These are phyloP conservation scores for Balanococcus diminutus DNA, from an alignment of 2,888 invertebrate species.

Conservation along the genomic window DNA sequence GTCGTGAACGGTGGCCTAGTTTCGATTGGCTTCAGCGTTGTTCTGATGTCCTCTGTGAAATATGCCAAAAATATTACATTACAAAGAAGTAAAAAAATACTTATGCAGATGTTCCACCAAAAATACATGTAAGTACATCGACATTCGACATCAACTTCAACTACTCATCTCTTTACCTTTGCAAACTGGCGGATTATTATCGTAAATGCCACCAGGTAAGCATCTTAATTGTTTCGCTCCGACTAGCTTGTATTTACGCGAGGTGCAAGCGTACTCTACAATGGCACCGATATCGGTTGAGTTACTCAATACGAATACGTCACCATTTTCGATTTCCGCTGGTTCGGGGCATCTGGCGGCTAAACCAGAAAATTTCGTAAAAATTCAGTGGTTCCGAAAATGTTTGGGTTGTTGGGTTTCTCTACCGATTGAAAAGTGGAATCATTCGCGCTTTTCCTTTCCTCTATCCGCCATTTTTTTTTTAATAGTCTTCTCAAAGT, in stretches of 20 bases:
- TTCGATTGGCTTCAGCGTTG: conserved; percentile 61
- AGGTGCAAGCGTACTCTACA: conserved; percentile 76
- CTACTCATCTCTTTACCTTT: conserved; percentile 62
- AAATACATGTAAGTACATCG: too few relatives aligned
- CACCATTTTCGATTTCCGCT: conserved; percentile 70
- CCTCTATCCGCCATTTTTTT: background rate
- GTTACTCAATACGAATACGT: conserved; percentile 66
- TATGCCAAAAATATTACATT: conserved; percentile 1
- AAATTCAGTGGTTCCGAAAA: background rate
- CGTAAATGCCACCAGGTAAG: conserved; percentile 78
- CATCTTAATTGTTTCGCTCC: conserved; percentile 75
- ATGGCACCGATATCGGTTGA: conserved; percentile 71
- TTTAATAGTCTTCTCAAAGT: too few relatives aligned
- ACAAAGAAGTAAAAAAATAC: background rate
- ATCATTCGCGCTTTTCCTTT: background rate
- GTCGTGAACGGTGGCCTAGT: conserved; percentile 59
- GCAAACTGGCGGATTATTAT: conserved; percentile 76
- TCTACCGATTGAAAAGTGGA: background rate
- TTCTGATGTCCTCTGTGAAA: conserved; percentile 65
- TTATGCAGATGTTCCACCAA: background rate
- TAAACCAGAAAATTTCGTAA: conserved; percentile 60
- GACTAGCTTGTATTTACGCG: conserved; percentile 70
- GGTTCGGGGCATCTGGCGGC: conserved; percentile 77
- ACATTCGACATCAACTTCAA: too few relatives aligned
- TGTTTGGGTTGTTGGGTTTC: background rate